phyloP scores from a whole-genome alignment of 1,140 invertebrate genomes.

The Lutraria rhynchaena region DNA sequence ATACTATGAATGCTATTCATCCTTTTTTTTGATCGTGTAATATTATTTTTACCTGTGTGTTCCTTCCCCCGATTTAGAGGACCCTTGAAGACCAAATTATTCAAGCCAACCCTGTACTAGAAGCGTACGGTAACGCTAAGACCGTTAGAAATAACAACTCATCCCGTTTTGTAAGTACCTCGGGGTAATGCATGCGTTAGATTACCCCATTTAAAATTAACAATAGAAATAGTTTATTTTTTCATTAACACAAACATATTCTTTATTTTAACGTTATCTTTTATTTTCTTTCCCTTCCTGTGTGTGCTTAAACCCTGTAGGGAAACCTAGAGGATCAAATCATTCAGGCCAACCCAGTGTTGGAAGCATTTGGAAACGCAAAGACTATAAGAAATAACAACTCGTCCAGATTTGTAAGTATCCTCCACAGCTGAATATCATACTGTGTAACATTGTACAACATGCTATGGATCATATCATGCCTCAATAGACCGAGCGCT shows the following conservation, averaged over 20 bases:
- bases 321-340: slow-evolving; percentile 93
- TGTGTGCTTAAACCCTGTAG: slow-evolving; percentile 57
- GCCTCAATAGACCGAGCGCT: too few relatives aligned
- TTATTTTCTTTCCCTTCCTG: slow-evolving; percentile 41
- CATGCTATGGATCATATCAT: too few relatives aligned
- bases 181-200: slow-evolving; percentile 50
- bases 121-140: slow-evolving; percentile 99
- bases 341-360: slow-evolving; percentile 99
- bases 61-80: slow-evolving; percentile 58
- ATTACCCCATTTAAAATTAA: slow-evolving; percentile 25
- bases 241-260: slow-evolving; percentile 17
- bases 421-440: not conserved
- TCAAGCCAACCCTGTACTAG: slow-evolving; percentile 99
- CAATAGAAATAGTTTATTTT: slow-evolving; percentile 3
- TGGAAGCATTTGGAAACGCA: slow-evolving; percentile 99
- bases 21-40: not conserved
- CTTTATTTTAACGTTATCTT: slow-evolving; percentile 32
- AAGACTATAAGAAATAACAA: slow-evolving; percentile 99
- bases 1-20: not conserved
- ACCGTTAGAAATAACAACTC: slow-evolving; percentile 99
- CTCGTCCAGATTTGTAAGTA: slow-evolving; percentile 91
- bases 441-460: too few relatives aligned
- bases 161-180: slow-evolving; percentile 87
- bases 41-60: slow-evolving; percentile 51
- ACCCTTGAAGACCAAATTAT: slow-evolving; percentile 96